A percentile compares a stretch with the other conserved stretches of the same genome.
These are phyloP conservation scores for Eupsittula cactorum DNA, from an alignment of 2,113 vertebrate species.

Conservation along the genomic window DNA sequence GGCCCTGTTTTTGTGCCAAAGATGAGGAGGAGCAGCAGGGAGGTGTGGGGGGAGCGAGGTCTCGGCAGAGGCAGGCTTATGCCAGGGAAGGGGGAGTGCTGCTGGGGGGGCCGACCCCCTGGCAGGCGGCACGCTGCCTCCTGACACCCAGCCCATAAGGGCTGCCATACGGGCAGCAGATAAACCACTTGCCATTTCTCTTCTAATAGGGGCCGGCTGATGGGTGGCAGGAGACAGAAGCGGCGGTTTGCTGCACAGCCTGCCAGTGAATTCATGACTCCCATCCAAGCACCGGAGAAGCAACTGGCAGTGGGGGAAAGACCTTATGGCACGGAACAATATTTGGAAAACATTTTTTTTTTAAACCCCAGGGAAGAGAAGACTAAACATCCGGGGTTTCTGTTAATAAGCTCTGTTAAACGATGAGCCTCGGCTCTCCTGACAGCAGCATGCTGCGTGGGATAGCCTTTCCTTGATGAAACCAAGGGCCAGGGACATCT, in stretches of 20 bases:
- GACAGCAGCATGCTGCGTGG: neutral
- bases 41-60: accelerated
- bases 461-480: neutral
- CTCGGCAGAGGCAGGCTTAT: neutral
- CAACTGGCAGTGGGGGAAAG: constrained; percentile 47
- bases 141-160: neutral
- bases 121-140: neutral
- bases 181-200: neutral
- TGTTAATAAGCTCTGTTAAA: neutral
- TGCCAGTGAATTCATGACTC: constrained; percentile 43
- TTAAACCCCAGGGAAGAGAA: neutral
- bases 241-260: neutral
- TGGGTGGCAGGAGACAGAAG: constrained; percentile 37
- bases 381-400: constrained; percentile 20
- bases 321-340: constrained; percentile 68
- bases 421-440: neutral
- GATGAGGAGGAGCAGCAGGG: neutral
- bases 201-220: neutral
- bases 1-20: neutral
- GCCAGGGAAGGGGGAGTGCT: neutral
- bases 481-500: neutral
- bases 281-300: constrained; percentile 48
- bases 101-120: neutral
- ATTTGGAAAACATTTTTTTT: constrained; percentile 67
- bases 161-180: constrained; percentile 45